Percentiles rank a stretch among this genome's conserved stretches.
These are phyloP conservation scores for Enhydra lutris DNA, from an alignment of 2,113 vertebrate genomes.

Conservation along the genomic window DNA sequence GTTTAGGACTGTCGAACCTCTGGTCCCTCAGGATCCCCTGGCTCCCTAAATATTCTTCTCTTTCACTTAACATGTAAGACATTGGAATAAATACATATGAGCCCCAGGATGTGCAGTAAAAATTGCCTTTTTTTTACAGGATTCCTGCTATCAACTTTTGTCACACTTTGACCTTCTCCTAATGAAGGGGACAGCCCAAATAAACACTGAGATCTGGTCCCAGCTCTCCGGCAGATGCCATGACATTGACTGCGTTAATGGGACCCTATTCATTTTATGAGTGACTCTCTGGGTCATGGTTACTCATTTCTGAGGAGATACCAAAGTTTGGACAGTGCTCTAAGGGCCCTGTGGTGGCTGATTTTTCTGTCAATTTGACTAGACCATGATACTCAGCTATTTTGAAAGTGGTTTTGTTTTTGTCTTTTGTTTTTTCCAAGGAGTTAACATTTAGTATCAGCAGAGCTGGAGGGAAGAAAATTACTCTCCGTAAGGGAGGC, in stretches of 20 bases:
- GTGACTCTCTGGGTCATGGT: neutral
- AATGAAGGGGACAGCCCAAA: neutral
- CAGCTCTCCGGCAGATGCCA: neutral
- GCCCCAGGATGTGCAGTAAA: neutral
- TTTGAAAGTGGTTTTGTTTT: neutral
- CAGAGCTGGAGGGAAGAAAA: neutral
- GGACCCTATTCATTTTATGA: neutral
- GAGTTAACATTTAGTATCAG: neutral
- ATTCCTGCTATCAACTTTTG: neutral
- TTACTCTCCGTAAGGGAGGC: neutral
- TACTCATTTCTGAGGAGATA: neutral
- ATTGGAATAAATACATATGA: neutral
- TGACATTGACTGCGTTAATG: neutral
- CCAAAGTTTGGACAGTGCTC: too few relatives aligned
- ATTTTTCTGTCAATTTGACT: neutral
- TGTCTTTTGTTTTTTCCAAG: neutral
- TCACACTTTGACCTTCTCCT: neutral
- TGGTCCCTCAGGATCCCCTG: neutral
- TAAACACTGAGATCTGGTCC: neutral
- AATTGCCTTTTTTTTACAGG: neutral
- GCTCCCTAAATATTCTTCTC: neutral
- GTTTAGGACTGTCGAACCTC: neutral
- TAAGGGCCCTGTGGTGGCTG: neutral
- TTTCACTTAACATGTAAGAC: neutral
- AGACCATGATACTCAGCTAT: neutral